phyloP scores from a whole-genome alignment of 2,113 vertebrate species.

The Etheostoma spectabile region DNA sequence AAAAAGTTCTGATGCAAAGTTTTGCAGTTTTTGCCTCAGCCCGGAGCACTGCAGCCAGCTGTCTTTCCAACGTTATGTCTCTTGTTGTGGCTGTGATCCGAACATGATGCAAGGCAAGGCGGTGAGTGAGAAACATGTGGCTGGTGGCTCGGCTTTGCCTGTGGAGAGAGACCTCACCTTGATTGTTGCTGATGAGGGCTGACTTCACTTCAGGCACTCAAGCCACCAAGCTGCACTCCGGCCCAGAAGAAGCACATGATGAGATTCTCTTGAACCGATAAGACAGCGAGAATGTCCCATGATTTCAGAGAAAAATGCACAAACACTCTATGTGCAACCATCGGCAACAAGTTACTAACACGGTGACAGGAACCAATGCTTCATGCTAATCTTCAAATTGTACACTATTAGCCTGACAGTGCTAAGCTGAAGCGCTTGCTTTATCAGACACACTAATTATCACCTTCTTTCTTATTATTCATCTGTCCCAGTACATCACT shows the following conservation, averaged over 20 bases:
- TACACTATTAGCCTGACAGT: slow-evolving; percentile 4
- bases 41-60: slow-evolving; percentile 38
- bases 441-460: slow-evolving; percentile 31
- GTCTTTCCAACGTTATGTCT: slow-evolving; percentile 55
- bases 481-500: slow-evolving; percentile 29
- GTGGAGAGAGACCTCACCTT: slow-evolving; percentile 72
- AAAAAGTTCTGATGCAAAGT: slow-evolving; percentile 74
- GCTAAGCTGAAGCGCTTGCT: slow-evolving; percentile 5
- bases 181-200: slow-evolving; percentile 70
- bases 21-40: slow-evolving; percentile 72
- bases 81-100: slow-evolving; percentile 81
- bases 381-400: not conserved
- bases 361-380: slow-evolving; percentile 14
- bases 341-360: slow-evolving; percentile 35
- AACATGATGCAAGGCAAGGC: slow-evolving; percentile 81
- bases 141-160: slow-evolving; percentile 64
- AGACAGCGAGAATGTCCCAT: slow-evolving; percentile 20
- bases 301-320: slow-evolving; percentile 32
- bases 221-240: slow-evolving; percentile 17
- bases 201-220: slow-evolving; percentile 59
- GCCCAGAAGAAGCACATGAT: slow-evolving; percentile 24
- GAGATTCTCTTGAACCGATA: slow-evolving; percentile 36
- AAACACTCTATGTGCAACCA: slow-evolving; percentile 31
- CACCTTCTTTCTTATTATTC: slow-evolving; percentile 50
- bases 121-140: slow-evolving; percentile 78